phyloP scores from a whole-genome alignment of 2,888 invertebrate species.

The Melikaiella ostensackeni region DNA sequence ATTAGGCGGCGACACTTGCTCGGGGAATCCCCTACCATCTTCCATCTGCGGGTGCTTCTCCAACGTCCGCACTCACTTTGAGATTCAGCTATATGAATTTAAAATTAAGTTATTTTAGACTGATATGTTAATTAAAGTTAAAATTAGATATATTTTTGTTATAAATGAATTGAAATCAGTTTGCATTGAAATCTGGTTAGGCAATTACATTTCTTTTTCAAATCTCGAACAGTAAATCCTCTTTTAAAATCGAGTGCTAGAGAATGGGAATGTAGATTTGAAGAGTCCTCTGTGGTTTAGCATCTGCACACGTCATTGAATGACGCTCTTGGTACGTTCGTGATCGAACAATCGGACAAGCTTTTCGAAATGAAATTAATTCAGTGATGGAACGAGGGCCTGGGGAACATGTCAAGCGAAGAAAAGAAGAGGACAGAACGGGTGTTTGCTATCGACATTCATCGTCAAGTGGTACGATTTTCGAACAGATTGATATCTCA shows the following conservation, averaged over 20 bases:
- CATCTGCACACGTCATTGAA: constrained; percentile 9
- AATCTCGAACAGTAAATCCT: not conserved
- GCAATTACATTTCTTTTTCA: not conserved
- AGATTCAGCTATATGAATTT: no score
- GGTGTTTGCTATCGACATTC: constrained; percentile 52
- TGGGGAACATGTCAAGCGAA: constrained; percentile 37
- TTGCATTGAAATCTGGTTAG: no score
- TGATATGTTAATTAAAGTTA: no score
- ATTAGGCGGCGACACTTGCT: no score
- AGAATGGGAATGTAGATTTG: constrained; percentile 43
- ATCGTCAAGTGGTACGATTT: constrained; percentile 48
- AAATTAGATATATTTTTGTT: no score
- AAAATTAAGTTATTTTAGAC: no score
- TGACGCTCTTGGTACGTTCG: constrained; percentile 7
- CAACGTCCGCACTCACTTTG: no score
- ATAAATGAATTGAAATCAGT: no score
- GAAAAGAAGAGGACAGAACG: constrained; percentile 35
- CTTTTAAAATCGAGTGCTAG: not conserved
- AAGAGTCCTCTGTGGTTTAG: constrained; percentile 18
- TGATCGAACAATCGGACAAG: constrained; percentile 24
- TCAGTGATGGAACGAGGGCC: constrained; percentile 11
- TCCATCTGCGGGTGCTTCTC: no score
- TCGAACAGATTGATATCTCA: constrained; percentile 46
- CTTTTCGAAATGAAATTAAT: constrained; percentile 29
- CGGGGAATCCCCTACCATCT: no score